Base-by-base conservation (phyloP, 2,888 invertebrate species). In the Charanyca ferruginea region DNA sequence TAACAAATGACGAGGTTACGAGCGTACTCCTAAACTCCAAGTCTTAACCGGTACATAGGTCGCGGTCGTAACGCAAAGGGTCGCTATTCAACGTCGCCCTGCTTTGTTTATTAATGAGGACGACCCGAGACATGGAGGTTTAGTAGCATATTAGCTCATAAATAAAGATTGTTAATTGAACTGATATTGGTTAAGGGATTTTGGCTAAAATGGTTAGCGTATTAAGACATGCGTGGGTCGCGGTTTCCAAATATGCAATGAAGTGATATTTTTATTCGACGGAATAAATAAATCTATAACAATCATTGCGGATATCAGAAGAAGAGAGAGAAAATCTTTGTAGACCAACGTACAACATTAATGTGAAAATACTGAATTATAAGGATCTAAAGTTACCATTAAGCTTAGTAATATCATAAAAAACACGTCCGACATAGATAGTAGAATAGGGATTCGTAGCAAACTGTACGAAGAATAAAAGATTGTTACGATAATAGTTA, bases 91-190 rank as follows among this genome's bases (percentile, higher is more conserved):
- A 58, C 64, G 64, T 61, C 72, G 66, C 60, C 66, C 72, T 59
- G 61, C 73, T 84, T 87, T 87, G 85, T 85, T 85, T 88, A 88
- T 89, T 88, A 89, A 89, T 87, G 87, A 88, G 85, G 60, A 76
- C 81, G 79, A 73, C 63, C 80, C 84, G 78, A 86, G 86, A 88
- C 86, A 84, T 81, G 83, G 81, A 89, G 90, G 92, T 91, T 91
- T 91, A 91, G 88, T 86, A 89, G 89, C 81, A 86, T 87, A 87
- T 89, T 85, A 85, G 67, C 84, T 87, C 87, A 90, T 90, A 88
- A 90, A 91, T 90, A 89, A 89, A 90, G 84, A 89, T 89, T 76
- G 85, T 84, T 87, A 85, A 87, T 87, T 87, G 85, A 84, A 87
- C 85, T 79, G 65, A 66, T 81, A 84, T 83, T 77, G 80, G 82